Conservation (phyloP, 2,797 vertebrate genomes). For the Enteromius trimaculatus region DNA sequence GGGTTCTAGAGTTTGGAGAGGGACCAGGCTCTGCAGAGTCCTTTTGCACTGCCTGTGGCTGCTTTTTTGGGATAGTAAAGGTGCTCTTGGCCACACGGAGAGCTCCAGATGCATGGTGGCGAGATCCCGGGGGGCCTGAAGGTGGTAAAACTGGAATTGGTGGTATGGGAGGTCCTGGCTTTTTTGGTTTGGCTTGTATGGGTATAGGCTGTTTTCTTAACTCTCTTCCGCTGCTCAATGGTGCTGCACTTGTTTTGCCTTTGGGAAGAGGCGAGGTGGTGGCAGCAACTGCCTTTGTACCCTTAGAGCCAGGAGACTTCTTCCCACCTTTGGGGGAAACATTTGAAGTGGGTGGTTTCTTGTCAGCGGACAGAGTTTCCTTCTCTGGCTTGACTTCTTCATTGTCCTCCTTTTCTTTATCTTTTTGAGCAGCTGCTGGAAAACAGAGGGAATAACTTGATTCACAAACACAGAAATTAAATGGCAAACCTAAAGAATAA, state of each 20-base stretch:
- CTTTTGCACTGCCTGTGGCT: slow-evolving; percentile 72
- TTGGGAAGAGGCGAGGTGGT: slow-evolving; percentile 57
- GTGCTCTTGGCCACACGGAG: slow-evolving; percentile 77
- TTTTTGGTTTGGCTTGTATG: slow-evolving; percentile 70
- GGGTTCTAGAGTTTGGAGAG: slow-evolving; percentile 67
- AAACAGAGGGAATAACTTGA: slow-evolving; percentile 12
- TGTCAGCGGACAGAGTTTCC: slow-evolving; percentile 69
- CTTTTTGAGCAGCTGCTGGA: slow-evolving; percentile 68
- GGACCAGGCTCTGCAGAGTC: slow-evolving; percentile 62
- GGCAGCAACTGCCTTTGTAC: slow-evolving; percentile 60
- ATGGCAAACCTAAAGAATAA: not conserved
- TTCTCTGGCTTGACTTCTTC: slow-evolving; percentile 72
- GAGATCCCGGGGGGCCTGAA: slow-evolving; percentile 69
- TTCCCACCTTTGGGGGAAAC: slow-evolving; percentile 66
- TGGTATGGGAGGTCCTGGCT: slow-evolving; percentile 66
- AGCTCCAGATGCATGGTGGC: slow-evolving; percentile 77
- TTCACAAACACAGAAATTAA: not conserved
- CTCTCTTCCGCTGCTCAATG: slow-evolving; percentile 63
- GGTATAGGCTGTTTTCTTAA: slow-evolving; percentile 70
- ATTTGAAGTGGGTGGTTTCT: slow-evolving; percentile 59
- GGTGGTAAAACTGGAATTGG: slow-evolving; percentile 65
- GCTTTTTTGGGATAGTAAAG: slow-evolving; percentile 85
- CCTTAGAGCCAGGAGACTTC: slow-evolving; percentile 66
- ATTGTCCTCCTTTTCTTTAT: slow-evolving; percentile 71
- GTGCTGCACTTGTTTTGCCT: slow-evolving; percentile 76